These are phyloP conservation scores for Rugalucina vietnamica DNA, from an alignment of 2,888 invertebrate species.

Conservation along the genomic window DNA sequence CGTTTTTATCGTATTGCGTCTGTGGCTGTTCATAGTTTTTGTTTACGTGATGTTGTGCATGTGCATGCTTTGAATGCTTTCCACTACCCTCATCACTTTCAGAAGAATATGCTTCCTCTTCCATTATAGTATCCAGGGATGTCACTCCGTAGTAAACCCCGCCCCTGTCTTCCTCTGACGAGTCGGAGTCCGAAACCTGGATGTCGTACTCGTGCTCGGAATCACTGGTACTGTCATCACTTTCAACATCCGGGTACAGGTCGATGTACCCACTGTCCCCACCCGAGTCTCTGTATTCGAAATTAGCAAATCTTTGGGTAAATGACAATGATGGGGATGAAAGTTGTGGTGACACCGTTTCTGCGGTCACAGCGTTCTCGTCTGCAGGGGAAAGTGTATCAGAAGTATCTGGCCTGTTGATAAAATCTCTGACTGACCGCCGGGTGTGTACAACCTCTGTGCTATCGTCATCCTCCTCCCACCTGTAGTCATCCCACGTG, in stretches of 20 bases:
- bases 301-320: constrained; percentile 61
- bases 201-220: constrained; percentile 71
- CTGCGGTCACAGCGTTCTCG: not conserved
- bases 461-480: constrained; percentile 66
- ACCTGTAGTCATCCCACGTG: constrained; percentile 67
- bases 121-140: constrained; percentile 76
- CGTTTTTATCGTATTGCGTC: not conserved
- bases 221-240: constrained; percentile 36
- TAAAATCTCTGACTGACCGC: constrained; percentile 63
- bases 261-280: constrained; percentile 62
- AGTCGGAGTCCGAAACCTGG: constrained; percentile 66
- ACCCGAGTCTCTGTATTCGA: constrained; percentile 65
- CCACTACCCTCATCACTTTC: constrained; percentile 39
- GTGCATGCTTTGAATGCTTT: not conserved
- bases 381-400: not conserved
- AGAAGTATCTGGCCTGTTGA: not conserved
- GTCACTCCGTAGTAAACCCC: constrained; percentile 58
- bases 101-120: constrained; percentile 64
- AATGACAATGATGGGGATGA: constrained; percentile 34
- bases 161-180: constrained; percentile 46
- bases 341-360: not conserved
- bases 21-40: not conserved
- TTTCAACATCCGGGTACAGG: constrained; percentile 58
- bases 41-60: not conserved
- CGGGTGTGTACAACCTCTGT: constrained; percentile 61